These are phyloP conservation scores for Clarias laeviceps DNA, from an alignment of 2,797 vertebrate species.

Conservation along the genomic window DNA sequence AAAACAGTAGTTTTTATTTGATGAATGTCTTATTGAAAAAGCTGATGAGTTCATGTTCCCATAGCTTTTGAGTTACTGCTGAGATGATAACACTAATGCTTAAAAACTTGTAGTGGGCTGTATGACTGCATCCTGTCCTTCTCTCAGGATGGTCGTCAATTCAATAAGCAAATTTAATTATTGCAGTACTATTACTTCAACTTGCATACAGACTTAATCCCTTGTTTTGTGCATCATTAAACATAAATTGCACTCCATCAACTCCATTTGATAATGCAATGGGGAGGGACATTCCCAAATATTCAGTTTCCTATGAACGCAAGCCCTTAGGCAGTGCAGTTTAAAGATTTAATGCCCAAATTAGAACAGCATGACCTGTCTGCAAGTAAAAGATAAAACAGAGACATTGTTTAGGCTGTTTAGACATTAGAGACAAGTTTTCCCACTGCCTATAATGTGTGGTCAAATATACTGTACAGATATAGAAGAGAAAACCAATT, in stretches of 20 bases:
- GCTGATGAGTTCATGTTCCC: neutral
- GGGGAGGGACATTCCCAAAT: slow-evolving; percentile 20
- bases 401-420: slow-evolving; percentile 42
- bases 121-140: slow-evolving; percentile 51
- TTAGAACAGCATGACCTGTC: slow-evolving; percentile 51
- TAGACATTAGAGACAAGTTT: too few relatives aligned
- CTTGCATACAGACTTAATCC: slow-evolving; percentile 60
- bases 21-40: neutral
- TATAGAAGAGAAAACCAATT: neutral
- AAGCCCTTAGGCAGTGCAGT: slow-evolving; percentile 27
- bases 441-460: neutral
- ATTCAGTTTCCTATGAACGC: slow-evolving; percentile 34
- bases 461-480: neutral
- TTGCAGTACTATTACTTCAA: slow-evolving; percentile 65
- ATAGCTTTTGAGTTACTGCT: neutral
- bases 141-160: slow-evolving; percentile 66
- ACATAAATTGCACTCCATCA: slow-evolving; percentile 54
- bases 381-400: slow-evolving; percentile 23
- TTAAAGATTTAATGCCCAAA: slow-evolving; percentile 29
- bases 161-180: slow-evolving; percentile 71
- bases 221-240: slow-evolving; percentile 64
- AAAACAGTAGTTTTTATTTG: neutral
- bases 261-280: slow-evolving; percentile 17
- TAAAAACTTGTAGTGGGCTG: neutral
- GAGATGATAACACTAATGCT: neutral